Conservation (phyloP, 2,113 vertebrate species). For the Ageneiosus marmoratus region DNA sequence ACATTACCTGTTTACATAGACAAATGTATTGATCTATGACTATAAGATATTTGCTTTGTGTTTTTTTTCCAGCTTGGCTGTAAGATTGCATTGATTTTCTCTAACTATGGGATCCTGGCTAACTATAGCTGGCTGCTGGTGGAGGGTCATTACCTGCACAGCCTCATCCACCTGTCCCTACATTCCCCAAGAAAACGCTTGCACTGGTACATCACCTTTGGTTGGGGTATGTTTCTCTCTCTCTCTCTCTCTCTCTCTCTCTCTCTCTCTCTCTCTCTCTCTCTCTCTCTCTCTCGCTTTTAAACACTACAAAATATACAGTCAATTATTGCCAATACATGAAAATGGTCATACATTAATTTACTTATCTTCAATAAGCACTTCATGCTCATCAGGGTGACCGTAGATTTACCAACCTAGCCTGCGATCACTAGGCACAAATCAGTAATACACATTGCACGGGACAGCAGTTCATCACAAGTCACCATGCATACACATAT, state of each 20-base stretch:
- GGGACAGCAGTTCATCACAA: not conserved
- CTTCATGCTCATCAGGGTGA: not conserved
- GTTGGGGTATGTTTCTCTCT: conserved; percentile 82
- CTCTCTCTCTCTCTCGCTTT: too few relatives aligned
- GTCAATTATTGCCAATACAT: too few relatives aligned
- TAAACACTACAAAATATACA: not conserved
- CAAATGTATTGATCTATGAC: not conserved
- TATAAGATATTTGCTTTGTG: not conserved
- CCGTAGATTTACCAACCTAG: not conserved
- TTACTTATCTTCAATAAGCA: not conserved
- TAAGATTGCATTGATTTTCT: conserved; percentile 87
- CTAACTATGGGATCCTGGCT: conserved; percentile 92
- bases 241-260: not conserved
- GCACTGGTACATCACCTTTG: conserved; percentile 81
- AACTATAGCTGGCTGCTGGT: conserved; percentile 95
- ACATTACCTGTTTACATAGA: not conserved
- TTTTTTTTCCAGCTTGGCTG: conserved; percentile 77
- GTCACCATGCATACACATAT: not conserved
- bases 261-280: not conserved
- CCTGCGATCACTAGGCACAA: not conserved
- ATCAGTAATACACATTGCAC: not conserved
- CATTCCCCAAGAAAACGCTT: conserved; percentile 86
- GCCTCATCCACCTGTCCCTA: conserved; percentile 85
- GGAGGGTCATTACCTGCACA: conserved; percentile 92
- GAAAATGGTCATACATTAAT: not conserved